Evolutionary conservation across 23 tunicate genomes (phyloP), one percentile per base, ranked within the genome.

Genomic region (Trididemnum nubilum): DNA sequence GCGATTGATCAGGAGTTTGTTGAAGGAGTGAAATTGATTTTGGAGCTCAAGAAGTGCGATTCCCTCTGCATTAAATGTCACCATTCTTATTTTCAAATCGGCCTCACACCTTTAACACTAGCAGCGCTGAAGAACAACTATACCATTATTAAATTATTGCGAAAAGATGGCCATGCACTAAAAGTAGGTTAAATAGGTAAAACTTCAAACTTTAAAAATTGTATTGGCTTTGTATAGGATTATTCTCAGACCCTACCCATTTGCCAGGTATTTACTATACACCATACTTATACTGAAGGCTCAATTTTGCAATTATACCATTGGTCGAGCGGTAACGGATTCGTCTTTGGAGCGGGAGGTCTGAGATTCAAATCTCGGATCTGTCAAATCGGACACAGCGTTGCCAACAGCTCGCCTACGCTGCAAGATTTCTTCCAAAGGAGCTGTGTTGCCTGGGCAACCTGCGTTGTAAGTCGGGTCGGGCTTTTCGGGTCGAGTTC

Each of bases 21-120:
- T 2, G 78, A 73, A 38, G 78, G 78, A 38, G 78, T 73, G 31
- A 39, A 73, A 30, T 38, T 27, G 33, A 73, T 73, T 37, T 23
- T 73, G 29, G 21, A 40, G 67, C 67, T 12, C 3, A n/a, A 61
- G 5, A 23, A 61, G 18, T 61, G 67, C 26, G 22, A 15, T 61
- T 61, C 67, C n/a, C n/a, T n/a, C 5, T 61, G 67, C 26, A 24
- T 61, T 61, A 12, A 21, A 3, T 3, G n/a, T 0, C 77, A 84
- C 21, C 79, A 89, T 44, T 34, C 61, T 22, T 24, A 22, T n/a
- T 61, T 61, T 26, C 18, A 61, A 24, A 21, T 21, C n/a, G 67
- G 67, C 18, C 5, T n/a, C 3, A 61, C 67, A 3, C 67, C 67
- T 15, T 24, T 61, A 12, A 12, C 67, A 3, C 26, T 61, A 26